phyloP scores from a whole-genome alignment of 2,888 invertebrate genomes.

The Elgonia sp. region DNA sequence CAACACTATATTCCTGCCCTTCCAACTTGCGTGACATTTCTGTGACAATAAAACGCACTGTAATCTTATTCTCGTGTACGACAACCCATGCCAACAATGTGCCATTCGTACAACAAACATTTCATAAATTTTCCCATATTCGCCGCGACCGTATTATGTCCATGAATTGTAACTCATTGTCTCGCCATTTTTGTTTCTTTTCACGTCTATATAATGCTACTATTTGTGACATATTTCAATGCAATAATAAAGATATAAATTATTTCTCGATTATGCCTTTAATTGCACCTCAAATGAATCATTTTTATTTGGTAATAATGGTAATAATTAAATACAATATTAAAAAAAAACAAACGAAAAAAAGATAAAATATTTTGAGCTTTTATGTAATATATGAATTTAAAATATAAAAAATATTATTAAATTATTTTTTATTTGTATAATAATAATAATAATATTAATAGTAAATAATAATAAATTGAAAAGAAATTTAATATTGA shows the following conservation, averaged over 20 bases:
- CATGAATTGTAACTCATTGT: conserved; percentile 34
- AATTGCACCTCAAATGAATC: no score
- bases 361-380: no score
- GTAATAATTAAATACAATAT: no score
- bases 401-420: no score
- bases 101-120: conserved; percentile 65
- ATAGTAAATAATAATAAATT: no score
- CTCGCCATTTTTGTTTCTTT: conserved; percentile 30
- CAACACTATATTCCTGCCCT: conserved; percentile 68
- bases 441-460: no score
- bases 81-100: conserved; percentile 65
- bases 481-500: no score
- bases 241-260: not conserved
- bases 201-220: not conserved
- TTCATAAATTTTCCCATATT: conserved; percentile 60
- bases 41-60: conserved; percentile 70
- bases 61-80: conserved; percentile 65
- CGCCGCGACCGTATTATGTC: conserved; percentile 15
- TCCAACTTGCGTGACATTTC: conserved; percentile 72
- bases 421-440: no score
- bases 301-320: no score
- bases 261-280: not conserved
- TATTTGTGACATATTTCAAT: conserved; percentile 12
- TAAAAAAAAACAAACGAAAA: no score
- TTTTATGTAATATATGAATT: no score